Base-by-base conservation (phyloP, 2,113 vertebrate genomes). In the Ceuthmochares aereus region DNA sequence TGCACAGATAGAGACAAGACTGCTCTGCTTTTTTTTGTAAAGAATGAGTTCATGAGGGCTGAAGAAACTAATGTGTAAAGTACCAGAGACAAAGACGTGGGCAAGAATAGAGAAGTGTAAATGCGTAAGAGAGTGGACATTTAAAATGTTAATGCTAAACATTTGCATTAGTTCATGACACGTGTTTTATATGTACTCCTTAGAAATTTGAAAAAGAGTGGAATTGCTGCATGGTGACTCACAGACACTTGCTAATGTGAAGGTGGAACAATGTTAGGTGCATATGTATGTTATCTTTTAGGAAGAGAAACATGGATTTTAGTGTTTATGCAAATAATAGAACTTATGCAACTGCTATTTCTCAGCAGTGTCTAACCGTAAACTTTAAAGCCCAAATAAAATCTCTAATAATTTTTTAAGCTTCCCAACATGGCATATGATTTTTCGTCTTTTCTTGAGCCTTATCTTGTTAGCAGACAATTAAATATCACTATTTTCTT, bases 1-100 rank as follows among this genome's bases (percentile, higher is more conserved):
- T 97, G 69, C 73, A 79, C 54, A 88, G 82, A 85, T 63, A 64
- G 66, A 88, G 89, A 74, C 58, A 30, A 64, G 83, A 66, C 63
- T 93, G 80, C 73, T 58, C 34, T 87, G 66, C 40, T 40, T 40
- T 40, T 40, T 80, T 80, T 76, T 75, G 27, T 79, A 27, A 81
- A 81, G 59, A 91, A 45, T 16, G 14, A 95, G 70, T 93, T 93
- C 17, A 27, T 47, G 47, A 32, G 36, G 67, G 43, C 55, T 94
- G 27, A 88, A 73, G 47, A 87, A 89, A 68, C 83, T 87, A 21
- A 34, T 27, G 11, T 45, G 32, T 89, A 10, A 83, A 72, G 40
- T 42, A 72, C 29, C 26, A 12, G 26, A 82, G 76, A 45, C 40
- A 62, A 64, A 74, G 69, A 36, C 7, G 72, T 90, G 29, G 1